These are phyloP conservation scores for Melitaea cinxia DNA, from an alignment of 1,140 invertebrate species.

Conservation along the genomic window DNA sequence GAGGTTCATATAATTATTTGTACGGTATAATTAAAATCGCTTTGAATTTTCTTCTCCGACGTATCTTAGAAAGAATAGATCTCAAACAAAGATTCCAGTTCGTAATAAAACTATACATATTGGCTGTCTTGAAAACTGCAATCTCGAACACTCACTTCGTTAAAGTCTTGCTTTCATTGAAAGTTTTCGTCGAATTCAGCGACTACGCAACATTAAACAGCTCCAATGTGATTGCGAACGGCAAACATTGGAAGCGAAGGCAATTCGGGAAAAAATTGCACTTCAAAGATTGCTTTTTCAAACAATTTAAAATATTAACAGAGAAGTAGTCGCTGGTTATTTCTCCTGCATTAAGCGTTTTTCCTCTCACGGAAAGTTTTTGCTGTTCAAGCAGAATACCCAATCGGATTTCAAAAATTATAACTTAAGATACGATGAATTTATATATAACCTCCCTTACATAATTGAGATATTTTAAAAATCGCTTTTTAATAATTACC, in stretches of 20 bases:
- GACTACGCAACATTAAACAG: slow-evolving; percentile 10
- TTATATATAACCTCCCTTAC: too few relatives aligned
- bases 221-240: slow-evolving; percentile 1
- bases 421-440: too few relatives aligned
- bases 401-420: too few relatives aligned
- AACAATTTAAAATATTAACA: not conserved
- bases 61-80: not conserved
- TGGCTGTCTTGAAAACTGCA: slow-evolving; percentile 3
- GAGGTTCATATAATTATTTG: too few relatives aligned
- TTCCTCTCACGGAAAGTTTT: too few relatives aligned
- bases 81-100: not conserved
- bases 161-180: slow-evolving; percentile 10
- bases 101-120: slow-evolving; percentile 2
- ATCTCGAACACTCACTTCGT: slow-evolving; percentile 3
- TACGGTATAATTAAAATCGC: too few relatives aligned
- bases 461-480: too few relatives aligned
- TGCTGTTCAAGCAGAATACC: too few relatives aligned
- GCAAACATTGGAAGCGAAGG: slow-evolving; percentile 8
- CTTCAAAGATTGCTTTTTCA: slow-evolving; percentile 4
- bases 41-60: not conserved
- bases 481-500: too few relatives aligned
- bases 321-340: not conserved
- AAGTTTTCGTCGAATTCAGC: slow-evolving; percentile 9
- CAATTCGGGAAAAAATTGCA: slow-evolving; percentile 3
- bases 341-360: not conserved